Base-by-base conservation (phyloP, 2,888 invertebrate species). In the Caenorhabditis panamensis region DNA sequence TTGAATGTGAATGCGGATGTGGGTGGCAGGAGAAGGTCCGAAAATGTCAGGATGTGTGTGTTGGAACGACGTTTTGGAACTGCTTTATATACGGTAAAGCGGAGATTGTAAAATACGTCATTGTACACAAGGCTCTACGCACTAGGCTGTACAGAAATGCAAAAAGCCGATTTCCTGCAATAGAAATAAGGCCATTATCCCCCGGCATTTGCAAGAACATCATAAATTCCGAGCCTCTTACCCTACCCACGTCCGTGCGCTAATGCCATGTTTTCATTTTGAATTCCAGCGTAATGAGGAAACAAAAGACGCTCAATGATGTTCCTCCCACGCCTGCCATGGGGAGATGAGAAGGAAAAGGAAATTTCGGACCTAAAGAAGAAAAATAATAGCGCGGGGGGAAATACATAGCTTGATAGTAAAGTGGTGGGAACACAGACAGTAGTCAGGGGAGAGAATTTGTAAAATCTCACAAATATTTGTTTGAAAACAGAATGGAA, bases 1-100 rank as follows among this genome's bases (percentile, higher is more conserved):
- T 31, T 54, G 31, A 36, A 18, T 18, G 56, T 54, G 54, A 31
- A 31, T 31, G 31, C 9, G 31, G 31, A 9, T 31, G 31, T n/a
- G 31, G 5, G 4, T 31, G 4, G 31, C 31, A 9, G 31, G 31
- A 31, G 31, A 31, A 9, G 28, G 28, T 54, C 20, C 54, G n/a
- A n/a, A 31, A 36, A 31, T 31, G 31, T 31, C 31, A 56, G 31
- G 56, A 56, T 56, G 36, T n/a, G n/a, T n/a, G n/a, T n/a, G n/a
- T n/a, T n/a, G n/a, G n/a, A 56, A 41, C 36, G 56, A 56, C 36
- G 31, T 56, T 56, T 16, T 8, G 24, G 56, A 56, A 56, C 36
- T 18, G 28, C 56, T 56, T 36, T 31, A 0, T n/a, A 8, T 24
- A 5, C 56, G 18, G 2, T 47, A 2, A n/a, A n/a, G n/a, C n/a